Percentiles rank a stretch among this genome's conserved stretches.
These are phyloP conservation scores for Silurus meridionalis DNA, from an alignment of 2,113 vertebrate species.

Conservation along the genomic window DNA sequence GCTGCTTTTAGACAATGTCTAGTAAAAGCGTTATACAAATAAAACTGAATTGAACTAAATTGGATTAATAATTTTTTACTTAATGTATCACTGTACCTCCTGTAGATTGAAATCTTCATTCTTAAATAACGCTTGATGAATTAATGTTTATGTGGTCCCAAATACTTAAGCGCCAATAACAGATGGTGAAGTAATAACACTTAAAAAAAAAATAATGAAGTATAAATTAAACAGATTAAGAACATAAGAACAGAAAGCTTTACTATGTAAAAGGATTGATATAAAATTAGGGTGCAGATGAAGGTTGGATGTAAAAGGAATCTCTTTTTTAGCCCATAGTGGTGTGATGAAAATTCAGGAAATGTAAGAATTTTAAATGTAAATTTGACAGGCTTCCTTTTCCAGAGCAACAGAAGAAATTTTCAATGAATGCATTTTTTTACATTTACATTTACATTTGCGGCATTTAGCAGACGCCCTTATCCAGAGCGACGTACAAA, in stretches of 20 bases:
- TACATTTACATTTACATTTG: too few species aligned
- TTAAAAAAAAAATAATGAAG: neutral
- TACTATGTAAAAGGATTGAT: neutral
- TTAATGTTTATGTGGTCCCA: neutral
- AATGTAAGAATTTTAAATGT: too few species aligned
- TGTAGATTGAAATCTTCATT: neutral
- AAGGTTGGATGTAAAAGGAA: neutral
- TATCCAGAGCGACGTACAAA: too few species aligned
- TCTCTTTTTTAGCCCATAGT: neutral
- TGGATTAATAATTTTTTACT: too few species aligned
- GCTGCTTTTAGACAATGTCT: too few species aligned
- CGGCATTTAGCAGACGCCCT: too few species aligned
- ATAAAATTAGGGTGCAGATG: neutral
- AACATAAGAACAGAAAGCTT: neutral
- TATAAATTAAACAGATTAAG: neutral
- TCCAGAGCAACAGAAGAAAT: too few species aligned
- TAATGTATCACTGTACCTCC: neutral
- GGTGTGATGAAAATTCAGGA: too few species aligned
- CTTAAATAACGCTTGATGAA: neutral
- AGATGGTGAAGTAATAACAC: neutral
- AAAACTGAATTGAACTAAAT: too few species aligned
- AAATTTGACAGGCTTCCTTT: too few species aligned
- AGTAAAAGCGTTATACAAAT: too few species aligned
- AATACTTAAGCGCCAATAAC: neutral
- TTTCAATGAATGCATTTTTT: too few species aligned